A percentile compares a stretch with the other conserved stretches of the same genome.
Conservation (phyloP, 2,113 vertebrate species). For the Rhadina sibilatrix region DNA sequence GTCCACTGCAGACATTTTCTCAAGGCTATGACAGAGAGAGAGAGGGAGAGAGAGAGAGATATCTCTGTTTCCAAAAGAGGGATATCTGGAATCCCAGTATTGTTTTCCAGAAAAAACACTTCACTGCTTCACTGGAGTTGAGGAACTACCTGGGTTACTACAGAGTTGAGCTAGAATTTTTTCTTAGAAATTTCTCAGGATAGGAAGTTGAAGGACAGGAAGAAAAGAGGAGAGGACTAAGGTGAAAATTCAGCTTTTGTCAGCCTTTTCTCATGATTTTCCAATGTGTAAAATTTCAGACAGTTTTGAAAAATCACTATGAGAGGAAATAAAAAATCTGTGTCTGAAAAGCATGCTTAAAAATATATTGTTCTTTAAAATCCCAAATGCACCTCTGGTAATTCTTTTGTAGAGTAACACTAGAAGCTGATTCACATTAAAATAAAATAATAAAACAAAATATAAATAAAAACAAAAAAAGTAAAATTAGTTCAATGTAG, state of each 20-base stretch:
- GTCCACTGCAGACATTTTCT: background rate
- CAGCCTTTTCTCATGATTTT: background rate
- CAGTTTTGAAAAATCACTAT: background rate
- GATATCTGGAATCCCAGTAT: background rate
- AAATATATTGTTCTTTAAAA: background rate
- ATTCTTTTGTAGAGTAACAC: background rate
- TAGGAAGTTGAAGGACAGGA: background rate
- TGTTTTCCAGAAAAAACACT: background rate
- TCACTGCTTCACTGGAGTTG: background rate
- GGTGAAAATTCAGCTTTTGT: background rate
- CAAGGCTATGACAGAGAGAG: background rate
- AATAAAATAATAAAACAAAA: background rate
- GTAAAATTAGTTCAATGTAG: background rate
- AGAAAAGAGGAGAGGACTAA: background rate
- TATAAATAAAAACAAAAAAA: background rate
- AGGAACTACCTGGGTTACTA: background rate
- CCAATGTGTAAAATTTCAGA: background rate
- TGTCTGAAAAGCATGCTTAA: background rate
- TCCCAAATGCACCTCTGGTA: background rate
- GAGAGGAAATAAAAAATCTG: background rate
- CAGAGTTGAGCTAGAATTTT: background rate
- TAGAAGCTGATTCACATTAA: background rate
- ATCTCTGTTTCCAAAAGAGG: background rate
- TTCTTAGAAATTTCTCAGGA: background rate
- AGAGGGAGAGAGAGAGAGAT: too few species aligned